Base-by-base conservation (phyloP, 2,797 vertebrate species). In the Anguilla marmorata region DNA sequence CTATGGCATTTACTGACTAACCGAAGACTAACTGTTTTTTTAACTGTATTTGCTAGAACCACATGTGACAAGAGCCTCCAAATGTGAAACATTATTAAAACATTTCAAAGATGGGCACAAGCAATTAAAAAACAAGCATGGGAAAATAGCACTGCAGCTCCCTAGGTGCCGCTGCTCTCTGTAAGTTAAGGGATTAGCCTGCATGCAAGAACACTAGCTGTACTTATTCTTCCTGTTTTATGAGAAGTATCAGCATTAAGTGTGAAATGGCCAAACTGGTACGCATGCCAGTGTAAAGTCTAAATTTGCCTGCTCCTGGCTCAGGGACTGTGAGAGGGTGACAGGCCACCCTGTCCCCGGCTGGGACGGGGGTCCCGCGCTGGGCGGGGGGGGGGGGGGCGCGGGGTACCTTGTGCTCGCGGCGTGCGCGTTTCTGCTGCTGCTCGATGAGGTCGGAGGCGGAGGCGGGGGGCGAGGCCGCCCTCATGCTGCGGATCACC, bases 361-460 rank as follows among this genome's bases (percentile, higher is more conserved):
- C 33, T 0, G 11, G 16, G 2, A 7, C 74, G 1, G 16, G 33
- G 30, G 37, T 45, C 37, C 37, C 5, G 14, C 37, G 37, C 4
- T 19, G 37, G 14, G 30, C 19, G 2, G 37, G 33, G 0, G n/a
- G n/a, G n/a, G 3, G 1, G 14, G 33, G 1, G 4, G 24, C 3
- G 48, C 16, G 86, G 86, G 60, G 58, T 66, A 98, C 99, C 96
- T 99, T 99, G 93, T 99, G 98, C 87, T 99, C 98, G 24, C 99
- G 95, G 0, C 99, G 97, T 0, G 98, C 98, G 1, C 98, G 95
- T 87, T 99, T 98, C 92, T 99, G 99, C 89, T 99, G 98, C 94
- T 99, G 99, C 90, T 99, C 98, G 0, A 99, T 99, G 88, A 99
- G 97, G 92, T 99, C 98, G 0, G 98, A 99, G 3, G 99, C 98